These are phyloP conservation scores for Theretra japonica DNA, from an alignment of 2,888 invertebrate genomes.

Conservation along the genomic window DNA sequence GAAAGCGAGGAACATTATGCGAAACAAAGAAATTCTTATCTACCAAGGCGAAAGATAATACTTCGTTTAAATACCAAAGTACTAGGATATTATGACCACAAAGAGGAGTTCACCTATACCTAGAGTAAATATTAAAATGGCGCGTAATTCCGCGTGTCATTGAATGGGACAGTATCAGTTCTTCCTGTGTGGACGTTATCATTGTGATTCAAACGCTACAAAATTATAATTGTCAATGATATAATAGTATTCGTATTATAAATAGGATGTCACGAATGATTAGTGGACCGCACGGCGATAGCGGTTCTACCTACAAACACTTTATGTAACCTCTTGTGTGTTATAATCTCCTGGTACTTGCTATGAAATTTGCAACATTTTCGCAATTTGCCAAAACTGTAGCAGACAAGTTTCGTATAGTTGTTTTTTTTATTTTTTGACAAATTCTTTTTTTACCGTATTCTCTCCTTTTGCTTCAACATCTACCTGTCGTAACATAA, in stretches of 20 bases:
- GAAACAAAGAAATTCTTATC: background rate
- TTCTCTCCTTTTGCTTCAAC: no score
- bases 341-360: constrained; percentile 4
- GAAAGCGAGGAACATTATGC: background rate
- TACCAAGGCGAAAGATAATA: background rate
- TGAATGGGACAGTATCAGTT: constrained; percentile 49
- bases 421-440: background rate
- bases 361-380: background rate
- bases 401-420: background rate
- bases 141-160: constrained; percentile 39
- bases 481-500: no score
- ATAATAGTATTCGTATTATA: constrained; percentile 36
- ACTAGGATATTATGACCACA: constrained; percentile 27
- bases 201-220: constrained; percentile 43
- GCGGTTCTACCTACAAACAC: background rate
- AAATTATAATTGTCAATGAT: constrained; percentile 43
- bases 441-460: no score
- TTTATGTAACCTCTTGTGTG: constrained; percentile 4
- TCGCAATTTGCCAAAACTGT: background rate
- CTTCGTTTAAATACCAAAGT: constrained; percentile 14
- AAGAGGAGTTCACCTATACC: constrained; percentile 13
- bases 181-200: constrained; percentile 58
- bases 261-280: constrained; percentile 34
- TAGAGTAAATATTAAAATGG: constrained; percentile 27
- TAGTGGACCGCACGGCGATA: constrained; percentile 31